Percentiles rank a stretch among this genome's conserved stretches.
Conservation (phyloP, 2,888 invertebrate species). For the Melitaea athalia region DNA sequence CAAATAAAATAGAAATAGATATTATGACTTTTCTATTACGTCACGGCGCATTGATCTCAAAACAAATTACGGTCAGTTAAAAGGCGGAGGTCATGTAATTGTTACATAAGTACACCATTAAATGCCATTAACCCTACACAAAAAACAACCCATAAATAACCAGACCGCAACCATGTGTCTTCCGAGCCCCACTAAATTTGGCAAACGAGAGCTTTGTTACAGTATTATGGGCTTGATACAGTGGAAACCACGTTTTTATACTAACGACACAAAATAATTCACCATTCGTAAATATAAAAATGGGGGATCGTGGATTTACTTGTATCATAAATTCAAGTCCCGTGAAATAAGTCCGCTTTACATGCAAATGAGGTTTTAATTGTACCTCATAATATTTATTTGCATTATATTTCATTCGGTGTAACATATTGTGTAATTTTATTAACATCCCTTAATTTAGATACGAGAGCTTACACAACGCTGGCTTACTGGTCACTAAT, state of each 20-base stretch:
- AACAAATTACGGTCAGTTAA: constrained; percentile 49
- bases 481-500: too few relatives aligned
- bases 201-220: constrained; percentile 43
- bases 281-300: constrained; percentile 30
- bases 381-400: neutral
- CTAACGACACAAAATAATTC: constrained; percentile 33
- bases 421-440: neutral
- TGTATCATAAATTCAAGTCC: constrained; percentile 19
- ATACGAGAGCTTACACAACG: too few relatives aligned
- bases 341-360: constrained; percentile 7
- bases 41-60: constrained; percentile 46
- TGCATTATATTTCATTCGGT: neutral
- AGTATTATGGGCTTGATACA: constrained; percentile 36
- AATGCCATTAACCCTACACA: constrained; percentile 72
- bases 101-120: constrained; percentile 72
- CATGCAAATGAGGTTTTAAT: neutral
- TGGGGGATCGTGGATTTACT: constrained; percentile 21
- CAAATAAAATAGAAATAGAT: constrained; percentile 1
- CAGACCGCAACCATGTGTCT: constrained; percentile 69
- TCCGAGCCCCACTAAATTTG: constrained; percentile 51
- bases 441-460: too few relatives aligned
- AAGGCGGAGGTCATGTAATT: constrained; percentile 60
- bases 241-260: constrained; percentile 38
- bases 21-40: constrained; percentile 16
- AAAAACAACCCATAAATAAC: constrained; percentile 79